Percentiles rank a stretch among this genome's conserved stretches.
phyloP scores from a whole-genome alignment of 2,113 vertebrate genomes.

The Passer montanus region DNA sequence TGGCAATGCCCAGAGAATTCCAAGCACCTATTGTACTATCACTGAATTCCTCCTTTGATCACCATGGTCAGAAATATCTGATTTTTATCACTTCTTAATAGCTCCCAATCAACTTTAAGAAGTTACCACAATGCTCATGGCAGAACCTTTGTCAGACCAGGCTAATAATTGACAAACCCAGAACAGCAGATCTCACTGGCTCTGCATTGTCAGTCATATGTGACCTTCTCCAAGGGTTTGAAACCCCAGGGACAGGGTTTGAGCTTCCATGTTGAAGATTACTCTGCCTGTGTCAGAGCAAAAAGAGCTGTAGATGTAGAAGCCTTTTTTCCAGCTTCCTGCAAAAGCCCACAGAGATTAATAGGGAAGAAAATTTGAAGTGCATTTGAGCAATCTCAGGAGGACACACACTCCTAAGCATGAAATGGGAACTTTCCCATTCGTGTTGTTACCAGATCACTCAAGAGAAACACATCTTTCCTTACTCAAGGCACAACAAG shows the following conservation, averaged over 20 bases:
- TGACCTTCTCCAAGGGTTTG: not conserved
- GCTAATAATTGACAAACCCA: slow-evolving; percentile 70
- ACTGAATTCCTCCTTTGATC: slow-evolving; percentile 69
- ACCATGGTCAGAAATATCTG: slow-evolving; percentile 66
- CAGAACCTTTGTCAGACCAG: slow-evolving; percentile 51
- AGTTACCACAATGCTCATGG: slow-evolving; percentile 63
- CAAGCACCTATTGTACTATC: slow-evolving; percentile 62
- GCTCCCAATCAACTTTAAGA: slow-evolving; percentile 62
- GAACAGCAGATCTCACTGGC: slow-evolving; percentile 30
- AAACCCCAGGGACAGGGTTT: not conserved
- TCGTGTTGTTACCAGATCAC: not conserved
- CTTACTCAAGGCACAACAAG: not conserved
- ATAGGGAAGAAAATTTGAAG: not conserved
- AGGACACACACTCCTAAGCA: not conserved
- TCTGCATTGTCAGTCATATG: not conserved
- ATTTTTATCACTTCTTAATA: slow-evolving; percentile 71
- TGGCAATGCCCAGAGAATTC: slow-evolving; percentile 51
- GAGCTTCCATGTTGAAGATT: not conserved
- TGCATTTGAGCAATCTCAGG: not conserved
- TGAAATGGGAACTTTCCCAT: not conserved
- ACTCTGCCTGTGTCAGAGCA: not conserved
- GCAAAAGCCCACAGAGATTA: not conserved
- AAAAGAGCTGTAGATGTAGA: not conserved
- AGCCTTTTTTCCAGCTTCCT: not conserved
- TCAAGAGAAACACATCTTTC: not conserved